These are phyloP conservation scores for Itoplectis maculator DNA, from an alignment of 2,888 invertebrate genomes.

Conservation along the genomic window DNA sequence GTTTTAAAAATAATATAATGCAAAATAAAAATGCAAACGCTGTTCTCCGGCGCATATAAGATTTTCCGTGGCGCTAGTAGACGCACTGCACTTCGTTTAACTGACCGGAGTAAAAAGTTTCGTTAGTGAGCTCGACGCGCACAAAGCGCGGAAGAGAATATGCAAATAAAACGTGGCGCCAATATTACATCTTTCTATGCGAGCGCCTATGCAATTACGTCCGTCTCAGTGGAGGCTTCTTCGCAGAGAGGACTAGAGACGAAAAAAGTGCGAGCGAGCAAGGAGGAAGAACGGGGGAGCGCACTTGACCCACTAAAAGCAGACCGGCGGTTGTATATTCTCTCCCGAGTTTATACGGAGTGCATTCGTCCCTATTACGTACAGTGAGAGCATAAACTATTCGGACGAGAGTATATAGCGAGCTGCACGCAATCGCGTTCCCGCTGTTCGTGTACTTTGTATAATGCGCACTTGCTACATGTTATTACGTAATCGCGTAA, in stretches of 20 bases:
- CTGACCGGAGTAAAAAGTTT: background rate
- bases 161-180: background rate
- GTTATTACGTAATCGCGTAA: slow-evolving; percentile 67
- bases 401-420: slow-evolving; percentile 13
- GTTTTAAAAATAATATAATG: background rate
- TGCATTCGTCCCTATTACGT: slow-evolving; percentile 43
- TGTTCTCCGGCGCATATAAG: background rate
- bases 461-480: slow-evolving; percentile 60
- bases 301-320: slow-evolving; percentile 59
- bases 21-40: background rate
- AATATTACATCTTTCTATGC: background rate
- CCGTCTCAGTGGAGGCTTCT: background rate
- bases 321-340: slow-evolving; percentile 12
- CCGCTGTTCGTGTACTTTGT: slow-evolving; percentile 35
- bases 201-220: background rate
- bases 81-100: background rate
- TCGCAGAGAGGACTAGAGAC: slow-evolving; percentile 18
- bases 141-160: background rate
- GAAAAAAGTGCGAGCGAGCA: slow-evolving; percentile 2
- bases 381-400: slow-evolving; percentile 45
- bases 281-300: slow-evolving; percentile 23
- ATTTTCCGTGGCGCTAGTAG: background rate
- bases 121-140: background rate
- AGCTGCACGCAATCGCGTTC: slow-evolving; percentile 45
- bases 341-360: background rate